A percentile compares a stretch with the other conserved stretches of the same genome.
phyloP scores from a whole-genome alignment of 2,888 invertebrate genomes.

The Andrena hattorfiana region DNA sequence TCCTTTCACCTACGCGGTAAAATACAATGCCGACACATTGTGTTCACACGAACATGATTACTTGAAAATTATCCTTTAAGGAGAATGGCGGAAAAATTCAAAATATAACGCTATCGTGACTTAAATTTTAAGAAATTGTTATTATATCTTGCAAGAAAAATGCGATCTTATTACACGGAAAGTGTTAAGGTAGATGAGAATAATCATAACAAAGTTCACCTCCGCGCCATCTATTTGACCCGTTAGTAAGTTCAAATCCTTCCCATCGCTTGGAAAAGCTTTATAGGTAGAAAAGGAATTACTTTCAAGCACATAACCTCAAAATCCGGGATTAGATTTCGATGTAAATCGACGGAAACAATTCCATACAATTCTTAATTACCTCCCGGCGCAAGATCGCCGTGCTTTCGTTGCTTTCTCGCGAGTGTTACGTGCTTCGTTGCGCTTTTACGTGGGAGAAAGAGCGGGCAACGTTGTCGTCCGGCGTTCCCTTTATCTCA shows the following conservation, averaged over 20 bases:
- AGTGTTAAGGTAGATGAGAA: too few relatives aligned
- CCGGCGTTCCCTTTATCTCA: slow-evolving; percentile 62
- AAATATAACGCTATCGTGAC: too few relatives aligned
- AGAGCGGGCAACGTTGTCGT: slow-evolving; percentile 51
- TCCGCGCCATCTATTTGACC: not conserved
- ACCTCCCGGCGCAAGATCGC: slow-evolving; percentile 1
- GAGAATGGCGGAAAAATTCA: not conserved
- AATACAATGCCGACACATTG: too few relatives aligned
- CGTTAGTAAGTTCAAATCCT: not conserved
- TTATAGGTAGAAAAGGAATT: not conserved
- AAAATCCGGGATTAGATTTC: not conserved
- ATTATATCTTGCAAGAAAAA: too few relatives aligned
- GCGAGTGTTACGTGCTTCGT: slow-evolving; percentile 4
- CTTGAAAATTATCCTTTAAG: not conserved
- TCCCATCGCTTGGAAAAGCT: not conserved
- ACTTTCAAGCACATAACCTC: not conserved
- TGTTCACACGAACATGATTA: not conserved
- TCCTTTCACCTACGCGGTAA: too few relatives aligned
- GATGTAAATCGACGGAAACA: not conserved
- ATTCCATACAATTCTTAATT: not conserved
- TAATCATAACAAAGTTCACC: not conserved
- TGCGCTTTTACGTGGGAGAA: slow-evolving; percentile 53
- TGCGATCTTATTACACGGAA: too few relatives aligned
- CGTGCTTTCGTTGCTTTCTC: slow-evolving; percentile 2
- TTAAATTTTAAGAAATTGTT: too few relatives aligned